These are phyloP conservation scores for Lordiphosa andalusiaca DNA, from an alignment of 2,888 invertebrate species.

Conservation along the genomic window DNA sequence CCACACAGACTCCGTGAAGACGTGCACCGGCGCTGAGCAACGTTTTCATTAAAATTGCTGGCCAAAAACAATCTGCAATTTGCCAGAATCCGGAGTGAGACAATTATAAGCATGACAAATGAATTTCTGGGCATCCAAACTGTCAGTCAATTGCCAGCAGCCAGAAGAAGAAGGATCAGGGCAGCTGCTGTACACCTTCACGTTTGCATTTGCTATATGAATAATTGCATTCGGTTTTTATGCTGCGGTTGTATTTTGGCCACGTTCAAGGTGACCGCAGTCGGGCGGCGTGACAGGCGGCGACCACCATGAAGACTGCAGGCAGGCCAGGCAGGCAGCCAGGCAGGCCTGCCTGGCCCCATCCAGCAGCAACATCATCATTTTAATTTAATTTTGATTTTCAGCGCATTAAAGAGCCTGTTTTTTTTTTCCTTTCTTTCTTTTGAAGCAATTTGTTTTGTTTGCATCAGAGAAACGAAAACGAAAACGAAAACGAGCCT, in stretches of 20 bases:
- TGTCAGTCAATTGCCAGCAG: slow-evolving; percentile 60
- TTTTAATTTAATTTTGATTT: slow-evolving; percentile 71
- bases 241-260: slow-evolving; percentile 18
- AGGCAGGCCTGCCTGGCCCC: background rate
- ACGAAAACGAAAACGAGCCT: slow-evolving; percentile 9
- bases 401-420: slow-evolving; percentile 52
- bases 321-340: slow-evolving; percentile 27
- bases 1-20: slow-evolving; percentile 63
- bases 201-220: slow-evolving; percentile 43
- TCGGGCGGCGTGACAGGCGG: background rate
- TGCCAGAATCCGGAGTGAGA: slow-evolving; percentile 60
- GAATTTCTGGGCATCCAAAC: slow-evolving; percentile 53
- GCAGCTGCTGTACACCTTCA: slow-evolving; percentile 68
- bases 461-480: slow-evolving; percentile 16
- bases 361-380: slow-evolving; percentile 37
- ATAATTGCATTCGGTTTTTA: slow-evolving; percentile 71
- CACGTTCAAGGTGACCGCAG: slow-evolving; percentile 59
- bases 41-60: slow-evolving; percentile 75
- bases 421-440: slow-evolving; percentile 15
- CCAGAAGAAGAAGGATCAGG: slow-evolving; percentile 38
- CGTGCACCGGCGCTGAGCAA: slow-evolving; percentile 60
- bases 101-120: slow-evolving; percentile 78
- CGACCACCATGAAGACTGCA: slow-evolving; percentile 61
- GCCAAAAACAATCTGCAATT: slow-evolving; percentile 68
- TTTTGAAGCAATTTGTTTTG: slow-evolving; percentile 41